These are phyloP conservation scores for Barnardius zonarius DNA, from an alignment of 2,113 vertebrate species.

Conservation along the genomic window DNA sequence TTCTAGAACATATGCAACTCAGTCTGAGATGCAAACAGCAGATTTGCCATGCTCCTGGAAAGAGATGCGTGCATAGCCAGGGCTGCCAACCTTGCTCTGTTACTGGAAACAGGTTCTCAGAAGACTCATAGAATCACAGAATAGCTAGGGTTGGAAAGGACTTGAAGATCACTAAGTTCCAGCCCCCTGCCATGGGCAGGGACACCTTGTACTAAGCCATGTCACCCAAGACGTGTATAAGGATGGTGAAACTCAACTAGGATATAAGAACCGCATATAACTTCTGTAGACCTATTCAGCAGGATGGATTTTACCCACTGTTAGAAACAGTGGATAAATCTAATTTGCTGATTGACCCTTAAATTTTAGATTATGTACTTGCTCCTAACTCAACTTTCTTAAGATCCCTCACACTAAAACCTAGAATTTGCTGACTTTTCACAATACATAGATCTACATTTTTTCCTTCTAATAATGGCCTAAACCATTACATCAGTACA, in stretches of 20 bases:
- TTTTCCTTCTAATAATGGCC: background rate
- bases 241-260: background rate
- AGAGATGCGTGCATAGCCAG: background rate
- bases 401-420: background rate
- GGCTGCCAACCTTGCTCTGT: background rate
- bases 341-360: background rate
- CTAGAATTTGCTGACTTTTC: background rate
- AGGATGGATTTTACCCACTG: background rate
- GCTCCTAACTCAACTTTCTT: background rate
- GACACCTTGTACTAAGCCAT: background rate
- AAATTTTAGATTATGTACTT: background rate
- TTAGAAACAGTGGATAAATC: background rate
- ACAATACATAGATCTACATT: background rate
- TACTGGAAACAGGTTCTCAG: background rate
- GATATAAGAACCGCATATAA: background rate
- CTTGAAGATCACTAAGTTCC: background rate
- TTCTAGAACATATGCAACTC: background rate
- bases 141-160: background rate
- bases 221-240: background rate
- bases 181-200: background rate
- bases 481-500: background rate
- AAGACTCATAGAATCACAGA: background rate
- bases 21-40: background rate
- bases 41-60: background rate
- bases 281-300: background rate